A percentile compares a stretch with the other conserved stretches of the same genome.
Evolutionary conservation across 2,888 invertebrate species (phyloP).

Genomic region (Tipula unca): DNA sequence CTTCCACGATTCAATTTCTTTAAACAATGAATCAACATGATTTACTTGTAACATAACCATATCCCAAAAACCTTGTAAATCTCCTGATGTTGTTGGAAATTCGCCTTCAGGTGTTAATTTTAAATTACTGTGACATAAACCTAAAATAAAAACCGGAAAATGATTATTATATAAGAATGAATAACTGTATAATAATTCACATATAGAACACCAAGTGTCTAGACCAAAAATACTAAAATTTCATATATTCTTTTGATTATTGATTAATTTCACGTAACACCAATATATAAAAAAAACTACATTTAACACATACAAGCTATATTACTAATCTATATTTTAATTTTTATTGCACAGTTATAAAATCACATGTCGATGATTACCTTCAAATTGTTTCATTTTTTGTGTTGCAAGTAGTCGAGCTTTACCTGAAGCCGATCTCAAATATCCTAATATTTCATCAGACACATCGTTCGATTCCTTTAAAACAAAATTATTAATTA

Average conservation of each 20-base stretch:
- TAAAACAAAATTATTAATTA: constrained; percentile 20
- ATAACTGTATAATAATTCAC: neutral
- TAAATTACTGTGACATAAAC: constrained; percentile 55
- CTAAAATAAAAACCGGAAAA: constrained; percentile 37
- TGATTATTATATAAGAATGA: neutral
- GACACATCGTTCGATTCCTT: constrained; percentile 45
- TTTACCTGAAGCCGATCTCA: constrained; percentile 85
- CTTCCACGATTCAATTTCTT: constrained; percentile 55
- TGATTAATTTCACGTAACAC: neutral
- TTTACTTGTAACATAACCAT: constrained; percentile 90
- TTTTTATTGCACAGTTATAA: neutral
- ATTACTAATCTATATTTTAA: neutral
- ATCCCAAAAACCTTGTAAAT: constrained; percentile 96
- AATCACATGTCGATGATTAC: constrained; percentile 36
- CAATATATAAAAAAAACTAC: neutral
- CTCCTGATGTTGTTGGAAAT: constrained; percentile 81
- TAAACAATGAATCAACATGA: constrained; percentile 72
- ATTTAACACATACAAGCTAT: neutral
- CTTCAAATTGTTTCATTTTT: constrained; percentile 94
- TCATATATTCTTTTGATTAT: neutral
- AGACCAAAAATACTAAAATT: neutral
- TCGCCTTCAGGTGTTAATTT: constrained; percentile 65
- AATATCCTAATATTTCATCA: constrained; percentile 74
- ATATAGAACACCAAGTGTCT: neutral
- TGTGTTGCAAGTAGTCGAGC: constrained; percentile 80